Base-by-base conservation (phyloP, 2,888 invertebrate genomes). In the Drosophila pegasa region DNA sequence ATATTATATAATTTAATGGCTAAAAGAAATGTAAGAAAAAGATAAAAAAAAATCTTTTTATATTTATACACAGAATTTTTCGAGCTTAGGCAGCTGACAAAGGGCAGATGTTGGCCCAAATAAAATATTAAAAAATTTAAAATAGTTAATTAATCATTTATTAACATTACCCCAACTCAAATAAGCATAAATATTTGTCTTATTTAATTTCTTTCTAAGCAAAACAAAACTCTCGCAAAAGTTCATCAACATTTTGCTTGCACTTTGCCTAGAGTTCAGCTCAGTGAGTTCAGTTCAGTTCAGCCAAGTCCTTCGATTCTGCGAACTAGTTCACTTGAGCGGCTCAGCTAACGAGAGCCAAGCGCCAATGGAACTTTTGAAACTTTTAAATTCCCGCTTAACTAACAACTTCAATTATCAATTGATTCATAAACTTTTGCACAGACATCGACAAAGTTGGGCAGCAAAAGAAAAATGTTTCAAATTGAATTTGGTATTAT, bases 401-500 rank as follows among this genome's bases (percentile, higher is more conserved):
- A 16, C 18, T 16, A 37, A 45, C 25, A 59, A 48, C 61, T 50
- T 50, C 40, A 61, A 43, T 63, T 63, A 50, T 61, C 50, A 35
- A 18, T 29, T 33, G 51, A 41, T 50, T 29, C n/a, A 33, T n/a
- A n/a, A 63, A 63, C 55, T 60, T 60, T 25, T 5, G 2, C 5
- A 3, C 25, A 12, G 45, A 43, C 18, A 14, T 10, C 33, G 6
- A 3, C 8, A 40, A 43, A 61, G 41, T 43, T 55, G n/a, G n/a
- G n/a, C n/a, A n/a, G 5, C 14, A 14, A n/a, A 16, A 3, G 2
- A 38, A 38, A 61, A 50, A 61, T 51, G 14, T 51, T 33, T 20
- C 31, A 71, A 64, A 71, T 64, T 48, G 25, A 33, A 48, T 70
- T 35, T n/a, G 16, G 41, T 52, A 29, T 52, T 63, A 25, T 51